Conservation (phyloP, 2,113 vertebrate genomes). For the Pyrgilauda ruficollis region DNA sequence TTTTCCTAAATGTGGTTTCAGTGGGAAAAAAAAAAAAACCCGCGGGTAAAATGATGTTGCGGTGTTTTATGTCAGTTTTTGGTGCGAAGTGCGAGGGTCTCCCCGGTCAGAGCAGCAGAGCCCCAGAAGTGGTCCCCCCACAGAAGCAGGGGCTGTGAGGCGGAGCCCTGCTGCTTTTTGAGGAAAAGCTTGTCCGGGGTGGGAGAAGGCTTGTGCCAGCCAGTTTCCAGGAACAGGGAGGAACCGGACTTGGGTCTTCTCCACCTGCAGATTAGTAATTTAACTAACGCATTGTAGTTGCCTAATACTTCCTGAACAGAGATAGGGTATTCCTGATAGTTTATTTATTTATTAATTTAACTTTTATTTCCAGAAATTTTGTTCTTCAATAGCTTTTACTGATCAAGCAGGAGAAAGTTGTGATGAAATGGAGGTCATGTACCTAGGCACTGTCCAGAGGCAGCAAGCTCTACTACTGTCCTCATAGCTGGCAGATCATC, state of each 20-base stretch:
- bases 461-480: background rate
- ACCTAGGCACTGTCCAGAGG: background rate
- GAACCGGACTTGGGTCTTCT: background rate
- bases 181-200: background rate
- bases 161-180: background rate
- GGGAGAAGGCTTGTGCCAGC: background rate
- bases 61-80: background rate
- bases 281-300: background rate
- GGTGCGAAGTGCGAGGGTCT: background rate
- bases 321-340: too few relatives aligned
- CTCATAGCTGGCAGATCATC: background rate
- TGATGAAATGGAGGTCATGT: background rate
- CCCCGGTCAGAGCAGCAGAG: rapidly evolving
- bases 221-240: background rate
- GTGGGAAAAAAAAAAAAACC: background rate
- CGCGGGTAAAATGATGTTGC: rapidly evolving
- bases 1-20: background rate
- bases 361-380: background rate
- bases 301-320: background rate
- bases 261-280: background rate
- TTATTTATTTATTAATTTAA: background rate
- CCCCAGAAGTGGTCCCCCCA: background rate
- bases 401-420: background rate
- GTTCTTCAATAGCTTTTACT: background rate
- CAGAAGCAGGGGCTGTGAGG: rapidly evolving